Base-by-base conservation (phyloP, 2,113 vertebrate species). In the Tetrax tetrax region DNA sequence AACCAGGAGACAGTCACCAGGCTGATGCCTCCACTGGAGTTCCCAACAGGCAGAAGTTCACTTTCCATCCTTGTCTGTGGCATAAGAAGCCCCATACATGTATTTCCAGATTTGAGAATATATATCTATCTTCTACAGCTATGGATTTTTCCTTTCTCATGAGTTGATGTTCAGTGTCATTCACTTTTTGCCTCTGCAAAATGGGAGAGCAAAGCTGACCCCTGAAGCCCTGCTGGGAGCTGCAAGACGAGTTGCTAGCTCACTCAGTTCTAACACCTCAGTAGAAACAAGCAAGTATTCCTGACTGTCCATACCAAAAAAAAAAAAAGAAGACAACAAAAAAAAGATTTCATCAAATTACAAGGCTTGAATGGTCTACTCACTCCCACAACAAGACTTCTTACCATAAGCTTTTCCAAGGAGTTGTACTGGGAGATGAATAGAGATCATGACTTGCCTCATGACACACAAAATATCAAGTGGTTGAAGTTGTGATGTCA, bases 1-100 rank as follows among this genome's bases (percentile, higher is more conserved):
- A 37, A 51, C 20, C 19, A 41, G 47, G 25, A 78, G 60, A 23
- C 43, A 29, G 16, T 38, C 4, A 0, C 16, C 50, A 57, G 53
- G 27, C 54, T 71, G 45, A 77, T 24, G 23, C 41, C 21, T 63
- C 64, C 33, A 38, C 56, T n/a, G 63, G 45, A 50, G 31, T 33
- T 93, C 51, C 43, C 56, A 75, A 18, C 35, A 80, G 51, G 35
- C 31, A 28, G n/a, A 31, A 75, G 63, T 37, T 69, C n/a, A 25
- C 38, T 83, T 68, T 56, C 24, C 18, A 37, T 61, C 20, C 45
- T n/a, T 57, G 22, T 38, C 23, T 38, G 21, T 41, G 35, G 37
- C 48, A 8, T 50, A 57, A 78, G n/a, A 74, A 57, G 37, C 16
- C 16, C 0, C 0, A 2, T 45, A 45, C 11, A 4, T 20, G 15